Percentiles rank a stretch among this genome's conserved stretches.
Evolutionary conservation across 1,140 invertebrate genomes (phyloP).

Genomic region (Bradynema listronoti): DNA sequence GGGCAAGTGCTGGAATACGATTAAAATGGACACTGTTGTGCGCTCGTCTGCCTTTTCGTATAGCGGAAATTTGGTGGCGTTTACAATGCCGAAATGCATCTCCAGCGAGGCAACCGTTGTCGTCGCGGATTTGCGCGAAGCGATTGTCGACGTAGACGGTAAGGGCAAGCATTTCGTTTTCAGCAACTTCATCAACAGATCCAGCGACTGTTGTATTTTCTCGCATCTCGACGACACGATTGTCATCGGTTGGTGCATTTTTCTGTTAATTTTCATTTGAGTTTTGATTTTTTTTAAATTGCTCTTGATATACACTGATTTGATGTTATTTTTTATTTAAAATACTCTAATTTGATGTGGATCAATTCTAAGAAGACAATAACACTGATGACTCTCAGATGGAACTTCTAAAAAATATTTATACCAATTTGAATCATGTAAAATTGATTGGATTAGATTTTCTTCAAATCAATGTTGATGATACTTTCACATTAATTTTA

Average conservation of each 20-base stretch:
- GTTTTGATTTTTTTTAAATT: no score
- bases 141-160: slow-evolving; percentile 20
- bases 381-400: no score
- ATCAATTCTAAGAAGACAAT: no score
- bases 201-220: slow-evolving; percentile 31
- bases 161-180: slow-evolving; percentile 1
- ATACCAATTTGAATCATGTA: no score
- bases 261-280: no score
- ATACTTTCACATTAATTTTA: slow-evolving; percentile 2
- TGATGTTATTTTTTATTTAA: no score
- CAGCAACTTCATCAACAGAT: slow-evolving; percentile 20
- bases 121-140: slow-evolving; percentile 48
- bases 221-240: slow-evolving; percentile 51
- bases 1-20: slow-evolving; percentile 22
- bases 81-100: slow-evolving; percentile 48
- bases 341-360: no score
- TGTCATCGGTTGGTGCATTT: slow-evolving; percentile 43
- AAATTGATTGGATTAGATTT: no score
- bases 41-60: slow-evolving; percentile 53
- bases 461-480: no score
- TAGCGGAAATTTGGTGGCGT: slow-evolving; percentile 51
- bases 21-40: slow-evolving; percentile 39
- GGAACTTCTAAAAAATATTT: no score
- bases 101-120: slow-evolving; percentile 34
- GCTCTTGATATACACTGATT: no score